Base-by-base conservation (phyloP, 2,888 invertebrate species). In the Lumbricus terrestris region DNA sequence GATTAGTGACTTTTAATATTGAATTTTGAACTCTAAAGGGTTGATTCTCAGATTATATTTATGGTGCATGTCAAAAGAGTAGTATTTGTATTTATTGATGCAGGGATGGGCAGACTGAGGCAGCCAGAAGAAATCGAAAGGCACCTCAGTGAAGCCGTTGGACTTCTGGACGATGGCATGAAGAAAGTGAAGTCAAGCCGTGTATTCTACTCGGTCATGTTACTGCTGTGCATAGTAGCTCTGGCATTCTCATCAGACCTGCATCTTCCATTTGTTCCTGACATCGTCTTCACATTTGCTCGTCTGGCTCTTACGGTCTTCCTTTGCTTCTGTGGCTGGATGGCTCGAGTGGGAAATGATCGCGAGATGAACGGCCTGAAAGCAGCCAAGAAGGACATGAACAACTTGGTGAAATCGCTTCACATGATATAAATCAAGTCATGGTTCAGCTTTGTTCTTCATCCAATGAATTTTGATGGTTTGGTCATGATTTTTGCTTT, bases 301-400 rank as follows among this genome's bases (percentile, higher is more conserved):
- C 42, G 90, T 2, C 33, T 88, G 20, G 20, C 83, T n/a, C 40
- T 91, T 20, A 88, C 88, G 8, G 35, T 92, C 5, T 88, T 37
- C 23, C 29, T 92, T 4, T 91, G 88, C 18, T 91, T 85, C 90
- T 90, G 35, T 38, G 18, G 69, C n/a, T 92, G 92, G 92, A 90
- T 37, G 38, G 69, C 88, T 16, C n/a, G 91, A 15, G 82, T 92
- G 34, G 89, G 90, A 82, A 83, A 89, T 33, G 90, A 88, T n/a
- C 40, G 85, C 20, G 92, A 92, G 83, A 33, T 89, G 47, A 90
- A 89, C 89, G 89, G 91, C 29, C n/a, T 92, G 18, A 89, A 33
- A 18, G 90, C 92, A 13, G 88, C 90, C 42, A 90, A 89, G 89
- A 91, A 92, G 88, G 91, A 92, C 82, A 89, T 92, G 37, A 92